Conservation (phyloP, 2,797 vertebrate genomes). For the Erpetoichthys calabaricus region DNA sequence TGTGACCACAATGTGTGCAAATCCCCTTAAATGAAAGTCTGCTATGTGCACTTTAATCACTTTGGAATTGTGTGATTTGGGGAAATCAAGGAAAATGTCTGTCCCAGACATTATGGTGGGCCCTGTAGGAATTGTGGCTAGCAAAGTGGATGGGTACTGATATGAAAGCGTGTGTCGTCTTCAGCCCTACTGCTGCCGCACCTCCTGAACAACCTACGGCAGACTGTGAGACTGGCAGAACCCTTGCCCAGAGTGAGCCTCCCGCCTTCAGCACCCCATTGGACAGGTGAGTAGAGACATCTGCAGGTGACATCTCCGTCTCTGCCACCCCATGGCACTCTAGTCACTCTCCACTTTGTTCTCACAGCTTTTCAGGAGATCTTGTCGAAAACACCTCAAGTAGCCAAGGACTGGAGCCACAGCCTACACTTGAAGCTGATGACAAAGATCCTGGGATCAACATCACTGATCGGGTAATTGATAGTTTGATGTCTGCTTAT, state of each 20-base stretch:
- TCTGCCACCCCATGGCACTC: constrained; percentile 29
- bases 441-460: neutral
- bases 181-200: no score
- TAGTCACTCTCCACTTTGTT: constrained; percentile 20
- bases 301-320: constrained; percentile 27
- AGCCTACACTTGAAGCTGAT: no score
- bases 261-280: constrained; percentile 63
- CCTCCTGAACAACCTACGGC: constrained; percentile 25
- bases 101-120: no score
- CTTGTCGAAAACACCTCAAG: constrained; percentile 26
- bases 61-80: no score
- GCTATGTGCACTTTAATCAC: no score
- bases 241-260: constrained; percentile 59
- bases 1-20: no score
- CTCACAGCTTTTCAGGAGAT: constrained; percentile 30
- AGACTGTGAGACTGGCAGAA: constrained; percentile 53
- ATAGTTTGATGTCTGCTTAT: neutral
- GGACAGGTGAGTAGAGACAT: constrained; percentile 62
- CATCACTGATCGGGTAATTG: neutral
- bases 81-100: no score
- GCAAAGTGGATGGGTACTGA: no score
- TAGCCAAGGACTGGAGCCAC: constrained; percentile 11
- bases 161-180: no score
- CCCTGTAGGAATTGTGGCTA: no score
- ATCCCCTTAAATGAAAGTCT: no score